These are phyloP conservation scores for Brachymystax lenok DNA, from an alignment of 2,797 vertebrate species.

Conservation along the genomic window DNA sequence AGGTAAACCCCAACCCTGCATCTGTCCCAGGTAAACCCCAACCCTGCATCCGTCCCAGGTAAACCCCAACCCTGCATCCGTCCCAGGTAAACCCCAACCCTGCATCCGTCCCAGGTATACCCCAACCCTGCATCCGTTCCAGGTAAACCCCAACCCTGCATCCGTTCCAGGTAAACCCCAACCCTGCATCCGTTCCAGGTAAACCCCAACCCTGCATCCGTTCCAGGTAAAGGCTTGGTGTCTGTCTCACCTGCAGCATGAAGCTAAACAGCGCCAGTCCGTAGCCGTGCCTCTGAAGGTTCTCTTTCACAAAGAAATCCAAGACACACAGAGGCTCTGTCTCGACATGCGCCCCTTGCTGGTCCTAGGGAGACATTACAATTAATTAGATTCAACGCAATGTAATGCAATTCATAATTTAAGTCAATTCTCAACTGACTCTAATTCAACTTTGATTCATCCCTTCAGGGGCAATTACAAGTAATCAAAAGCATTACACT, in stretches of 20 bases:
- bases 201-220: too few species aligned
- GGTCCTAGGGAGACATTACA: constrained; percentile 74
- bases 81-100: too few species aligned
- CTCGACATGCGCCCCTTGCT: constrained; percentile 84
- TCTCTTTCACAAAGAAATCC: constrained; percentile 90
- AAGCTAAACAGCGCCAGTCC: constrained; percentile 87
- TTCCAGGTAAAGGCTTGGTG: background rate
- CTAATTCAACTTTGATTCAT: background rate
- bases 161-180: too few species aligned
- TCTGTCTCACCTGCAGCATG: constrained; percentile 84
- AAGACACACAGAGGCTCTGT: constrained; percentile 88
- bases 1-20: too few species aligned
- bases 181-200: too few species aligned
- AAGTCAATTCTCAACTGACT: background rate
- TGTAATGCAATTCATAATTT: background rate
- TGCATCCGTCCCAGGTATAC: too few species aligned
- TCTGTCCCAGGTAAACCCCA: too few species aligned
- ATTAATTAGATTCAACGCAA: background rate
- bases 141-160: too few species aligned
- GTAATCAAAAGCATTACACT: background rate
- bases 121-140: too few species aligned
- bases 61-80: too few species aligned
- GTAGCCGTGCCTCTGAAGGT: constrained; percentile 85
- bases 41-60: too few species aligned
- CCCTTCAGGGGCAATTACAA: background rate